Evolutionary conservation across 2,888 invertebrate species (phyloP).

Genomic region (Noctua pronuba): DNA sequence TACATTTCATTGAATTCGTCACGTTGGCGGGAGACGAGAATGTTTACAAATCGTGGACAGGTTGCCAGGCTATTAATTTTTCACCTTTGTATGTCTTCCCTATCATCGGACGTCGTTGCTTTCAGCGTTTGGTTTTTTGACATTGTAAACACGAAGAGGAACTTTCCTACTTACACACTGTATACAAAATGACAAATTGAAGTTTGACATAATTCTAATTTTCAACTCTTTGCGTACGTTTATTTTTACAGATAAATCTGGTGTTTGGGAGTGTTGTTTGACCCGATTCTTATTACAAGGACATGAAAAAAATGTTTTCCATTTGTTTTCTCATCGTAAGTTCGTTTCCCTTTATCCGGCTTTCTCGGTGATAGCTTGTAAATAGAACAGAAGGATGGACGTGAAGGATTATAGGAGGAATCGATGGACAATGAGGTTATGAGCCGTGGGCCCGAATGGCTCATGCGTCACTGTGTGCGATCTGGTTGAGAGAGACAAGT

Average conservation of each 20-base stretch:
- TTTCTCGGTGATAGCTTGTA: conserved; percentile 61
- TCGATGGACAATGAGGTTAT: conserved; percentile 85
- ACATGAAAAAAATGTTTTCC: conserved; percentile 49
- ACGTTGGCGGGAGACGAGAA: conserved; percentile 74
- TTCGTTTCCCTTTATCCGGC: conserved; percentile 59
- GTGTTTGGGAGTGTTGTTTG: conserved; percentile 50
- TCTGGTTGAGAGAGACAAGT: conserved; percentile 54
- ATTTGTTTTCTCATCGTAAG: conserved; percentile 59
- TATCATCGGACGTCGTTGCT: conserved; percentile 48
- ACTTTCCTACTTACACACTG: conserved; percentile 11
- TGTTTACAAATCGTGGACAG: conserved; percentile 72
- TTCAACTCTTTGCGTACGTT: conserved; percentile 26
- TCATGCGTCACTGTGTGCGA: conserved; percentile 30
- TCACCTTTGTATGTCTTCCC: conserved; percentile 68
- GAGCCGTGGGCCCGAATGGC: conserved; percentile 75
- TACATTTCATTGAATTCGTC: conserved; percentile 81
- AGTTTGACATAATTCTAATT: conserved; percentile 44
- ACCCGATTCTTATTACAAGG: conserved; percentile 61
- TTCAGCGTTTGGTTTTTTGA: conserved; percentile 53
- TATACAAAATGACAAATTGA: conserved; percentile 40
- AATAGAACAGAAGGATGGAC: conserved; percentile 69
- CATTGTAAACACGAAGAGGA: conserved; percentile 31
- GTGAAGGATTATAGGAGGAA: conserved; percentile 76
- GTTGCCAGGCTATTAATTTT: conserved; percentile 72
- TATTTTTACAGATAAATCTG: conserved; percentile 51